Evolutionary conservation across 37 sponge, comb jelly and placozoan genomes (phyloP), one percentile per base, ranked within the genome.

Genomic region (Beroe forskalii): DNA sequence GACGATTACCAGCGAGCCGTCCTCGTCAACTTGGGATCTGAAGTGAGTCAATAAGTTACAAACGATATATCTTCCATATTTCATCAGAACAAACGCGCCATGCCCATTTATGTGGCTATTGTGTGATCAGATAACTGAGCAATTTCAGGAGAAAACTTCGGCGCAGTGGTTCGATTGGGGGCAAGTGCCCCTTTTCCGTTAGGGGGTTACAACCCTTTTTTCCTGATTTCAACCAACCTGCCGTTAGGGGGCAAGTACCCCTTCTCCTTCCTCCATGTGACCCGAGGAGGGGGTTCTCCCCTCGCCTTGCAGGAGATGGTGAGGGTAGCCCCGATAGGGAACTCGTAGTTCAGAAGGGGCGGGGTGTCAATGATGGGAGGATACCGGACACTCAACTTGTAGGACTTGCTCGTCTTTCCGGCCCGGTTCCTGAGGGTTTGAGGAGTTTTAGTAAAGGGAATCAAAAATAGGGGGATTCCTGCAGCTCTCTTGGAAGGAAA

Each of bases 281-380:
- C 40, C 44, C 35, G 55, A 23, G 86, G 86, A 42, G n/a, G 25
- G 30, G 86, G 86, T 38, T 80, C 86, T 3, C 86, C 86, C 22
- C 55, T 32, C 23, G 55, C 86, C 55, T 44, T 41, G 27, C 86
- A 80, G 27, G 86, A 38, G 44, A 80, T 80, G 27, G 86, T 80
- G 30, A 80, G 86, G 27, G 86, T 80, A 44, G 86, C 86, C 30
- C 86, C 86, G 0, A 80, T 80, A 3, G 86, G 86, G 23, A 80
- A 32, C 55, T 80, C 86, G 86, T 80, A 80, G 28, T 35, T 80
- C 0, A 38, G 44, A 23, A 80, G n/a, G 44, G 86, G 86, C 43
- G 86, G 86, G 19, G 55, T 38, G 28, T 44, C 86, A 19, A 80
- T 44, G 4, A 80, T 38, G 19, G 86, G 40, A 28, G 37, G 55